Percentiles rank a stretch among this genome's conserved stretches.
Conservation (phyloP, 2,113 vertebrate species). For the Rynchops niger region DNA sequence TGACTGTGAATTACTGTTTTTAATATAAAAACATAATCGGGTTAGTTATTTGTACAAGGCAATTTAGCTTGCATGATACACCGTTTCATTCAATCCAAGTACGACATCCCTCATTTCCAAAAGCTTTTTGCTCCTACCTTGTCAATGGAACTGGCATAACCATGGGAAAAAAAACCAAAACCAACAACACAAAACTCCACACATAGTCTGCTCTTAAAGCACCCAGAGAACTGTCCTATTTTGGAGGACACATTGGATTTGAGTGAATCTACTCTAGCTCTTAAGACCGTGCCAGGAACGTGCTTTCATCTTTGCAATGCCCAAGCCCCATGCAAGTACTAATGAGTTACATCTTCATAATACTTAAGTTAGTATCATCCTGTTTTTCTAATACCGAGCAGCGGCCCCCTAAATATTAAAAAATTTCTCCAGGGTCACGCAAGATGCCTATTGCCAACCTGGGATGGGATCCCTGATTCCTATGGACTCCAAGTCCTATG, state of each 20-base stretch:
- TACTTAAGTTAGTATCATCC: neutral
- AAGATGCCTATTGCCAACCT: neutral
- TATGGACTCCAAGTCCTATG: neutral
- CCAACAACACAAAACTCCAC: no score
- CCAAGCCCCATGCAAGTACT: neutral
- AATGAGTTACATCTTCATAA: neutral
- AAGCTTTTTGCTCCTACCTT: neutral
- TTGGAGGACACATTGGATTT: neutral
- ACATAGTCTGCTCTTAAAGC: neutral
- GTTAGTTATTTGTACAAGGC: constrained; percentile 21
- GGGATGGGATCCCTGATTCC: neutral
- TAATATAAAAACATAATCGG: constrained; percentile 34
- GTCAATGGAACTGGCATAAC: neutral
- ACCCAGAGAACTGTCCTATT: neutral
- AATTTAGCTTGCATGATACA: neutral
- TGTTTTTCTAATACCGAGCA: neutral
- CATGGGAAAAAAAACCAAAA: neutral
- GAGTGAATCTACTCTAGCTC: neutral
- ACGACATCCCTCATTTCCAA: neutral
- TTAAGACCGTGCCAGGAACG: neutral
- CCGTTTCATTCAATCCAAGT: neutral
- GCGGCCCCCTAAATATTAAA: neutral
- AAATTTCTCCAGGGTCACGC: neutral
- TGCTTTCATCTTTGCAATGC: neutral
- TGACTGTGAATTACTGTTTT: constrained; percentile 62